These are phyloP conservation scores for Anguilla megastoma DNA, from an alignment of 2,797 vertebrate species.

Conservation along the genomic window DNA sequence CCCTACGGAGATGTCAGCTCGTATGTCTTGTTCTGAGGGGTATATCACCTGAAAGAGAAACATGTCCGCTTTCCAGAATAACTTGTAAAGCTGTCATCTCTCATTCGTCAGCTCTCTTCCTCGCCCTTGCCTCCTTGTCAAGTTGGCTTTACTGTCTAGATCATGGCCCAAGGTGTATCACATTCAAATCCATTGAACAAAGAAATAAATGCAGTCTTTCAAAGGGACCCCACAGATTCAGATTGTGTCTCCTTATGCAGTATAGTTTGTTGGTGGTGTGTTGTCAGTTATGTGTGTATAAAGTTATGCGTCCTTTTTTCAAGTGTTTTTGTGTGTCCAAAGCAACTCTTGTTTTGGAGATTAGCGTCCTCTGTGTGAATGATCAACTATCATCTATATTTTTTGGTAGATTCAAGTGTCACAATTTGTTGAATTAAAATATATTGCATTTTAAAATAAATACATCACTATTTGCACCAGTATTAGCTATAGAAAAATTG, in stretches of 20 bases:
- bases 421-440: not conserved
- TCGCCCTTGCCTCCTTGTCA: constrained; percentile 18
- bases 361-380: not conserved
- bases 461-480: not conserved
- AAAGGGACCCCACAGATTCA: constrained; percentile 21
- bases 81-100: constrained; percentile 72
- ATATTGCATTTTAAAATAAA: not conserved
- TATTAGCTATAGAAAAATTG: not conserved
- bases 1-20: constrained; percentile 60
- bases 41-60: constrained; percentile 51
- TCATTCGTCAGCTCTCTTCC: constrained; percentile 43
- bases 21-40: constrained; percentile 59
- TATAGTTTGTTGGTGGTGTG: not conserved
- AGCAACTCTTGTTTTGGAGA: not conserved
- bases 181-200: constrained; percentile 61
- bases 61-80: constrained; percentile 63
- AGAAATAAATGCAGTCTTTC: constrained; percentile 59
- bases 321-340: not conserved
- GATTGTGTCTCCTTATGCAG: not conserved
- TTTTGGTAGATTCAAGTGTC: not conserved
- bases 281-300: not conserved
- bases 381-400: not conserved
- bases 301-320: not conserved
- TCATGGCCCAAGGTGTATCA: constrained; percentile 41
- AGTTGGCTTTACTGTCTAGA: constrained; percentile 54